Evolutionary conservation across 2,797 vertebrate genomes (phyloP).

Genomic region (Rhinophrynus dorsalis): DNA sequence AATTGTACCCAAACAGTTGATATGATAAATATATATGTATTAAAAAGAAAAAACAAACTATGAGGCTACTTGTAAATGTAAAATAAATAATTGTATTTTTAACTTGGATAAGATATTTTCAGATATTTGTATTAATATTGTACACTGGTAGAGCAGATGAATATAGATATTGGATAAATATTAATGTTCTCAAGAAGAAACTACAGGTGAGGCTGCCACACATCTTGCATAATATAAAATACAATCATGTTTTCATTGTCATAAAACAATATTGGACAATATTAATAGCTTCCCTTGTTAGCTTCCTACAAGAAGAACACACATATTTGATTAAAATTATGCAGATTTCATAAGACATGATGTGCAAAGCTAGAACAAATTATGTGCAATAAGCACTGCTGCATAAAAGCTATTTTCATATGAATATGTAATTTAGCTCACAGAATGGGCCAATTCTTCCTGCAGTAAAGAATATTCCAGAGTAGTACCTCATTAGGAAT

Average conservation of each 20-base stretch:
- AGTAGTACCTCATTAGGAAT: background rate
- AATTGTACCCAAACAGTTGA: too few relatives aligned
- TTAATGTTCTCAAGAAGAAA: too few relatives aligned
- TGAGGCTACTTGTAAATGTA: too few relatives aligned
- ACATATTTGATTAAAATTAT: slow-evolving; percentile 7
- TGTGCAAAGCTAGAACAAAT: background rate
- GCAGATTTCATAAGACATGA: background rate
- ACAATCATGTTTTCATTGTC: background rate
- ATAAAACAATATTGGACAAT: background rate
- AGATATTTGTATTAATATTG: too few relatives aligned
- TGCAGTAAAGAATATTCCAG: background rate
- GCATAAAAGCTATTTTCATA: background rate
- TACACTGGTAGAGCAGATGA: too few relatives aligned
- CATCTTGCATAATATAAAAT: background rate
- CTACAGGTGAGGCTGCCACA: background rate
- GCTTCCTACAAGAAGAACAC: background rate
- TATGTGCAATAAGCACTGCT: background rate
- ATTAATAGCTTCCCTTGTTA: slow-evolving; percentile 1
- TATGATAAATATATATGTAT: too few relatives aligned
- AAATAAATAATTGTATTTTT: too few relatives aligned
- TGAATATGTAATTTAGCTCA: background rate
- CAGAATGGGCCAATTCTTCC: background rate
- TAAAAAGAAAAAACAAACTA: too few relatives aligned
- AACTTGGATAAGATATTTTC: too few relatives aligned
- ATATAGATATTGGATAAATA: too few relatives aligned